Evolutionary conservation across 1,140 invertebrate species (phyloP).

Genomic region (Drosophila hydei): DNA sequence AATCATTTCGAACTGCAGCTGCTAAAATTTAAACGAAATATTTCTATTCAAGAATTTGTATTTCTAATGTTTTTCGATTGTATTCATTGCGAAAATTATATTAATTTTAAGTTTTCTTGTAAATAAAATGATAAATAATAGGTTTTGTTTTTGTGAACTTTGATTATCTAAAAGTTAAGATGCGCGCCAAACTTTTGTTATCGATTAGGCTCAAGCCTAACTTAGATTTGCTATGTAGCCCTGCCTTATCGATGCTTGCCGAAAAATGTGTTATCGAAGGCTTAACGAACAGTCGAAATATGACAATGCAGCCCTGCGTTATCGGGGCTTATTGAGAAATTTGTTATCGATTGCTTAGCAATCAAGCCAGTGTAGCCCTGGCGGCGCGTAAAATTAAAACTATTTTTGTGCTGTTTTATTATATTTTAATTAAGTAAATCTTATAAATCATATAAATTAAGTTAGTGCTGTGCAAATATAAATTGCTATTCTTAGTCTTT

Average conservation of each 20-base stretch:
- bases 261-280: neutral
- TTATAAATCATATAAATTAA: constrained; percentile 17
- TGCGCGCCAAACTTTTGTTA: constrained; percentile 6
- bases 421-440: constrained; percentile 10
- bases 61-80: constrained; percentile 51
- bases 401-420: neutral
- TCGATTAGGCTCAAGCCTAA: neutral
- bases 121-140: constrained; percentile 75
- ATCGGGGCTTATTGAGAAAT: neutral
- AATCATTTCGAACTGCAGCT: constrained; percentile 26
- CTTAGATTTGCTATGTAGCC: neutral
- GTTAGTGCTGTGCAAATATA: neutral
- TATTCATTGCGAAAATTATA: constrained; percentile 61
- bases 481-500: constrained; percentile 87
- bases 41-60: constrained; percentile 51
- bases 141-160: neutral
- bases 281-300: neutral
- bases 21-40: constrained; percentile 39
- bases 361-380: neutral
- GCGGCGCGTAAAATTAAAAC: neutral
- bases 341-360: constrained; percentile 1
- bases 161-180: neutral
- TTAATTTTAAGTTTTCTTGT: constrained; percentile 76
- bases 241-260: neutral
- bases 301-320: neutral